Base-by-base conservation (phyloP, 2,888 invertebrate species). In the Anorthoa munda region DNA sequence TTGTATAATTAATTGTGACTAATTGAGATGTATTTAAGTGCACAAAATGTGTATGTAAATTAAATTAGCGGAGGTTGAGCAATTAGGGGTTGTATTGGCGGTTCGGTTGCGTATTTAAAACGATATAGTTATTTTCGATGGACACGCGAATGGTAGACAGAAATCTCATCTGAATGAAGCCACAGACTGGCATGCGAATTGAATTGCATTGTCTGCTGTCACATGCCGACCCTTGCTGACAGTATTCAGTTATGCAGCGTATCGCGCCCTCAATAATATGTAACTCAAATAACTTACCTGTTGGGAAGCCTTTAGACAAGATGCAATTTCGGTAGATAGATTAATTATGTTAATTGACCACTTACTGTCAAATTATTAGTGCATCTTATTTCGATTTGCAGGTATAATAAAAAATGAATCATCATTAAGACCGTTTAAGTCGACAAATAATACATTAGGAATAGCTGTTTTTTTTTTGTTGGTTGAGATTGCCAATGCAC, bases 1-100 rank as follows among this genome's bases (percentile, higher is more conserved):
- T 91, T 91, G 90, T 91, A 91, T 93, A 93, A 93, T 94, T 95
- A 94, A 93, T 93, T 93, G 92, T 92, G 88, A 92, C 94, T 94
- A 95, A 95, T 95, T 94, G 91, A 88, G 88, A 90, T 86, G 83
- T 86, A 86, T 89, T 89, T 90, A 90, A 91, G 90, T 89, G 90
- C 88, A 87, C 87, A 88, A 90, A 88, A 89, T 87, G 87, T 85
- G 77, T 83, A 88, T 85, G 87, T 83, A 87, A 88, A 88, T 88
- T 86, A 87, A 83, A 85, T 87, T 81, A 83, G 71, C 77, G 81
- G 76, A 85, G 81, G 79, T 83, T 84, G 77, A 82, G 74, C 72
- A 86, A 86, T 83, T 80, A 75, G 73, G 76, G 77, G 77, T 71
- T 75, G 74, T 53, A 53, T 45, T 73, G 71, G 69, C 70, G 66